Conservation (phyloP, 1,140 invertebrate genomes). For the Druon quercuslanigerum region DNA sequence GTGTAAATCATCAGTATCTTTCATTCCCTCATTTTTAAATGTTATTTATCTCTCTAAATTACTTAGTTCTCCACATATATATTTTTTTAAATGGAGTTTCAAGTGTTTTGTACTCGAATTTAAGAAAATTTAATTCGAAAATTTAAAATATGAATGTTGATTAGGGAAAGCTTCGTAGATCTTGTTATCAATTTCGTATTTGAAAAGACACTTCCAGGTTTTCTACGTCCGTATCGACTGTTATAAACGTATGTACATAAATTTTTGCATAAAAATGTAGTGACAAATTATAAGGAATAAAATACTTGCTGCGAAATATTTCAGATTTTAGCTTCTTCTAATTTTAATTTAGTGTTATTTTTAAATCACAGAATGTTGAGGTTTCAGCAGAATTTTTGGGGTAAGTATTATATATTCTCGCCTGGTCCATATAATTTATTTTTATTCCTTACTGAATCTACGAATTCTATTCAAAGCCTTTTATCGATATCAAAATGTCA, state of each 20-base stretch:
- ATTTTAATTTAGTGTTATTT: no score
- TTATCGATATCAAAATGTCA: no score
- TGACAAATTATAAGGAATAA: background rate
- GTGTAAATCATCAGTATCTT: no score
- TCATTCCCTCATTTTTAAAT: no score
- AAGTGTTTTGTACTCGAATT: background rate
- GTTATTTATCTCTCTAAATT: no score
- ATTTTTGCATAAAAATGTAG: constrained; percentile 21
- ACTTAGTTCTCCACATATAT: background rate
- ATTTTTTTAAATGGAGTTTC: background rate
- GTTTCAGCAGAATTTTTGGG: no score
- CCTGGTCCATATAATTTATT: no score
- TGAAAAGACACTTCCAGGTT: background rate
- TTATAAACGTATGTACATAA: constrained; percentile 32
- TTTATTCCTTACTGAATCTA: no score
- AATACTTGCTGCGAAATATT: constrained; percentile 7
- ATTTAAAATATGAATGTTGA: background rate
- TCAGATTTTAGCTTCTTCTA: background rate
- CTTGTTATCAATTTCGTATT: background rate
- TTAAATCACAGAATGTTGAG: no score
- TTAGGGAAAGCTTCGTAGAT: background rate
- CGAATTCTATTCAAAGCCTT: no score
- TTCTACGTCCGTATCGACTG: constrained; percentile 19
- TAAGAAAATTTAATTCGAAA: background rate
- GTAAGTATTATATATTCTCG: no score